Percentiles rank a stretch among this genome's conserved stretches.
These are phyloP conservation scores for Drosophila lacertosa DNA, from an alignment of 1,140 invertebrate genomes.

Conservation along the genomic window DNA sequence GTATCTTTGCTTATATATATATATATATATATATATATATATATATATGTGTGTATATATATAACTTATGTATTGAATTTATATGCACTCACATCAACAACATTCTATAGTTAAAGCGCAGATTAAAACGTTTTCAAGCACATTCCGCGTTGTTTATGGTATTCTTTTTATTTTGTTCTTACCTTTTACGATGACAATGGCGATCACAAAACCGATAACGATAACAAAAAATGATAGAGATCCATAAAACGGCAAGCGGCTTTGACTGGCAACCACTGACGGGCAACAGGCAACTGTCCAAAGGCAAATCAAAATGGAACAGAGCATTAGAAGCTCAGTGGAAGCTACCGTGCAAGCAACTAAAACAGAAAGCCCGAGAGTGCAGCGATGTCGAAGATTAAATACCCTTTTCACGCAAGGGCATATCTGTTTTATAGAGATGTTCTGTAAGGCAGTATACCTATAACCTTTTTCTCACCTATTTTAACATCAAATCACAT, in stretches of 20 bases:
- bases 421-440: too few species aligned
- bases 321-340: conserved; percentile 33
- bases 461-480: too few species aligned
- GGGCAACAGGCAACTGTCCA: conserved; percentile 47
- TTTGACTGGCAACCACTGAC: conserved; percentile 40
- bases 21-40: background rate
- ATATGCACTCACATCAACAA: background rate
- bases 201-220: conserved; percentile 9
- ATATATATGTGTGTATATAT: background rate
- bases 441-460: too few species aligned
- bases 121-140: background rate
- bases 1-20: too few species aligned
- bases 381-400: background rate
- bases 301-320: conserved; percentile 8
- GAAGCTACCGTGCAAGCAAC: background rate
- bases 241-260: conserved; percentile 20
- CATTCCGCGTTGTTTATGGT: background rate
- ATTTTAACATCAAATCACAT: too few species aligned
- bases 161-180: background rate
- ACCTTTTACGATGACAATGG: background rate
- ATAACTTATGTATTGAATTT: too few species aligned
- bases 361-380: background rate
- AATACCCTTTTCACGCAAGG: conserved; percentile 1
- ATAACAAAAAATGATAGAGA: conserved; percentile 30
- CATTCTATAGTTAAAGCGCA: background rate